A percentile compares a stretch with the other conserved stretches of the same genome.
phyloP scores from a whole-genome alignment of 2,113 vertebrate species.

The Atherinomorus stipes region DNA sequence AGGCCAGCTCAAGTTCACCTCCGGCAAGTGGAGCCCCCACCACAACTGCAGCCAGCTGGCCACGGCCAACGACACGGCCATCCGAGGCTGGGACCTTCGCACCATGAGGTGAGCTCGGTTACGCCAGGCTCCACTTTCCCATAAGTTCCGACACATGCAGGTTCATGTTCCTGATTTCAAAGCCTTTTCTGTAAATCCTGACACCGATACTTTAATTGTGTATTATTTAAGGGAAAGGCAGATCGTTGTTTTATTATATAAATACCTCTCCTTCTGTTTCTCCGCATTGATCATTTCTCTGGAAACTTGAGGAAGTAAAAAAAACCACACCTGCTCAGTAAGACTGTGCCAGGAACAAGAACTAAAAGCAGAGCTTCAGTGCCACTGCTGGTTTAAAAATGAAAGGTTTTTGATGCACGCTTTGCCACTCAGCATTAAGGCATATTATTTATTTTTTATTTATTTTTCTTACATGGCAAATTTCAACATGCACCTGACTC shows the following conservation, averaged over 20 bases:
- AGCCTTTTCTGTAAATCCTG: neutral
- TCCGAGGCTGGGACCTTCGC: conserved; percentile 96
- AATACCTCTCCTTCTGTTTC: conserved; percentile 16
- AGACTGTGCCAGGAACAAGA: conserved; percentile 11
- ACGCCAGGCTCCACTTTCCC: neutral
- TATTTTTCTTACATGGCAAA: conserved; percentile 18
- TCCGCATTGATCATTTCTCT: conserved; percentile 2
- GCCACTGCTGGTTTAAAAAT: neutral
- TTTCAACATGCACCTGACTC: conserved; percentile 26
- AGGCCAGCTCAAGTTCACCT: conserved; percentile 95
- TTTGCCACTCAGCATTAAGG: conserved; percentile 50
- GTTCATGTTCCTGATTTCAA: neutral
- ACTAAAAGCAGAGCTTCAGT: neutral
- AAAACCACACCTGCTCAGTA: neutral
- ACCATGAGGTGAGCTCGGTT: conserved; percentile 89
- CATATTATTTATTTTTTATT: conserved; percentile 6
- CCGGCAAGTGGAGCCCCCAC: conserved; percentile 96
- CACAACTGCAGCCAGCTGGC: conserved; percentile 96
- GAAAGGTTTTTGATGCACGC: neutral
- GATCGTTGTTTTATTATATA: neutral
- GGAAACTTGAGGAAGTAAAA: conserved; percentile 8
- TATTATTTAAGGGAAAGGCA: conserved; percentile 8
- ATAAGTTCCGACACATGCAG: neutral
- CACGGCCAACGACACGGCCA: conserved; percentile 92
- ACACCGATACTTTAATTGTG: neutral